These are phyloP conservation scores for Tauraco hartlaubi DNA, from an alignment of 2,797 vertebrate genomes.

Conservation along the genomic window DNA sequence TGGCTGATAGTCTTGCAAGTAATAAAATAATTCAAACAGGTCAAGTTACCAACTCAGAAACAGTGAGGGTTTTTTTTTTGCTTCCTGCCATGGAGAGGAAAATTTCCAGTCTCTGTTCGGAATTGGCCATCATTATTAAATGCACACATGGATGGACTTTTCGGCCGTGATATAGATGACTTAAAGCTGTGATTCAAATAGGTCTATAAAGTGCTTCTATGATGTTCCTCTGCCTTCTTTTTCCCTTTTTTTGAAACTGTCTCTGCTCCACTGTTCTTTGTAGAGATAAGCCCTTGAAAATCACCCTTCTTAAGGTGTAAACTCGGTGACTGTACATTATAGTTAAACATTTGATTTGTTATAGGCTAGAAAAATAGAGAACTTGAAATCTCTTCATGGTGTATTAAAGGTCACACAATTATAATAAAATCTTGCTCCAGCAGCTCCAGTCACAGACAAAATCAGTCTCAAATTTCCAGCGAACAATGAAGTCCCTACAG, in stretches of 20 bases:
- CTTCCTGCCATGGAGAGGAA: not conserved
- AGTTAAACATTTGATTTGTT: slow-evolving; percentile 75
- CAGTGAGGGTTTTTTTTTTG: not conserved
- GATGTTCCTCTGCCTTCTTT: slow-evolving; percentile 55
- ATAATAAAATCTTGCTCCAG: slow-evolving; percentile 74
- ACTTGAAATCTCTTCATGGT: slow-evolving; percentile 68
- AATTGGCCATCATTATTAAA: slow-evolving; percentile 54
- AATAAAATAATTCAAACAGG: slow-evolving; percentile 49
- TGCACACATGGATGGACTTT: slow-evolving; percentile 37
- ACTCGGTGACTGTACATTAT: slow-evolving; percentile 60
- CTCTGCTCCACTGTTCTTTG: slow-evolving; percentile 58
- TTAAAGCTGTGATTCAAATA: slow-evolving; percentile 66
- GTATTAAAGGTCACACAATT: slow-evolving; percentile 75
- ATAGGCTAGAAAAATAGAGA: slow-evolving; percentile 66
- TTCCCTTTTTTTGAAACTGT: not conserved
- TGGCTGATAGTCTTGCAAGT: not conserved
- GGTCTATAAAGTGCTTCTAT: slow-evolving; percentile 63
- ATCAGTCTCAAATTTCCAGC: slow-evolving; percentile 73
- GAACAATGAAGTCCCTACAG: slow-evolving; percentile 68
- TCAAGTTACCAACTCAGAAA: slow-evolving; percentile 36
- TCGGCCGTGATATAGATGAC: slow-evolving; percentile 44
- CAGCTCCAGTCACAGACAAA: slow-evolving; percentile 65
- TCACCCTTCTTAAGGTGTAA: slow-evolving; percentile 68
- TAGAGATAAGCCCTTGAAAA: slow-evolving; percentile 63
- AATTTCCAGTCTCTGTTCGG: not conserved